Percentiles rank a stretch among this genome's conserved stretches.
Conservation (phyloP, 2,888 invertebrate genomes). For the Nycteola revayana region DNA sequence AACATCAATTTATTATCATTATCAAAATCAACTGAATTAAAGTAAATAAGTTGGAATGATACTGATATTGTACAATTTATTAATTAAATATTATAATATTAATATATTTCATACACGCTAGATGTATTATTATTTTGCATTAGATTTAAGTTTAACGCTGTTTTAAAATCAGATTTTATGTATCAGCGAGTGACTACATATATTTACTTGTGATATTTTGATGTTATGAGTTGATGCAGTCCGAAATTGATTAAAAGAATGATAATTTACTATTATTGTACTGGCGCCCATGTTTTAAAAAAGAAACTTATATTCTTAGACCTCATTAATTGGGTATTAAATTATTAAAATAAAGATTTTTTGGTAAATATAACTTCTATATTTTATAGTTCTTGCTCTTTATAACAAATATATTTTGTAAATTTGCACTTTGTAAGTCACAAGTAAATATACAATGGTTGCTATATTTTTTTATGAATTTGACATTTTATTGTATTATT, state of each 20-base stretch:
- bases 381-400: too few relatives aligned
- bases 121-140: constrained; percentile 57
- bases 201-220: constrained; percentile 26
- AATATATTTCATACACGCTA: constrained; percentile 71
- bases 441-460: constrained; percentile 13
- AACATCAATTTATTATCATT: background rate
- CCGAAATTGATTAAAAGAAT: too few relatives aligned
- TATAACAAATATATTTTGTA: too few relatives aligned
- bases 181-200: constrained; percentile 24
- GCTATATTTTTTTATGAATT: constrained; percentile 56
- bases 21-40: constrained; percentile 18
- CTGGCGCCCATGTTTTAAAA: too few relatives aligned
- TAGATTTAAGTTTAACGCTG: constrained; percentile 64
- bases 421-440: too few relatives aligned
- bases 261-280: too few relatives aligned
- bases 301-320: too few relatives aligned
- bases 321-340: too few relatives aligned
- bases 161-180: constrained; percentile 64
- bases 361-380: too few relatives aligned
- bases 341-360: too few relatives aligned
- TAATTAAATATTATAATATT: constrained; percentile 45
- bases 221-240: too few relatives aligned
- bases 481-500: constrained; percentile 53
- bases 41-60: constrained; percentile 46
- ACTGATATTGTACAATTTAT: constrained; percentile 73